These are phyloP conservation scores for Egretta garzetta DNA, from an alignment of 2,113 vertebrate species.

Conservation along the genomic window DNA sequence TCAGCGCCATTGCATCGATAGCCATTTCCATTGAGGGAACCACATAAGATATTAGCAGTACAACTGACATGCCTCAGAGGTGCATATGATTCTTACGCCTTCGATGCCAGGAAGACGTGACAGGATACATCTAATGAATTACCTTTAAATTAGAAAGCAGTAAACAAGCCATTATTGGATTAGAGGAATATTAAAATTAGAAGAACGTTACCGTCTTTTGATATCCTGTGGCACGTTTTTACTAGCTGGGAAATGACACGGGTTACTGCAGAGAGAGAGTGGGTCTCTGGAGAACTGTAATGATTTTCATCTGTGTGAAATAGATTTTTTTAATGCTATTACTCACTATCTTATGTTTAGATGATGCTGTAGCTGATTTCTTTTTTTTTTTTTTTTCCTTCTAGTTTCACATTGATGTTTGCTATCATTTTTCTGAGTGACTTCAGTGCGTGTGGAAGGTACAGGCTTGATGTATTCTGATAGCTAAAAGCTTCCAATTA, in stretches of 20 bases:
- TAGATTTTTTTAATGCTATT: constrained; percentile 44
- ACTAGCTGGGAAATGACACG: constrained; percentile 38
- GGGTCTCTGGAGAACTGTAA: constrained; percentile 41
- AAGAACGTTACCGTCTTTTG: constrained; percentile 5
- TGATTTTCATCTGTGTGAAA: constrained; percentile 61
- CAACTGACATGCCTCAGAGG: not conserved
- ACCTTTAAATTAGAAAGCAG: constrained; percentile 64
- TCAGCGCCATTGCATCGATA: not conserved
- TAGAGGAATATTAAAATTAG: constrained; percentile 66
- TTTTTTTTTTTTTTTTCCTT: not conserved
- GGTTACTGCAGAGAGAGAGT: constrained; percentile 33
- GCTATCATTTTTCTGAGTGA: not conserved
- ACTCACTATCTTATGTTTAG: constrained; percentile 25
- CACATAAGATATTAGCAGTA: not conserved
- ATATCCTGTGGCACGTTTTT: constrained; percentile 56
- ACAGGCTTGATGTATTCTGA: not conserved
- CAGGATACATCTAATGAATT: constrained; percentile 63
- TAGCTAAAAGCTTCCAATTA: constrained; percentile 30
- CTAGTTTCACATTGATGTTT: constrained; percentile 11
- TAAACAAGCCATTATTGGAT: constrained; percentile 65
- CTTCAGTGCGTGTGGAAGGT: not conserved
- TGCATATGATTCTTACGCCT: not conserved
- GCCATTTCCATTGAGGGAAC: not conserved
- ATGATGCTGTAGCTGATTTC: not conserved
- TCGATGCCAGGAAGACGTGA: constrained; percentile 29